Evolutionary conservation across 2,113 vertebrate genomes (phyloP).

Genomic region (Pterophyllum scalare): DNA sequence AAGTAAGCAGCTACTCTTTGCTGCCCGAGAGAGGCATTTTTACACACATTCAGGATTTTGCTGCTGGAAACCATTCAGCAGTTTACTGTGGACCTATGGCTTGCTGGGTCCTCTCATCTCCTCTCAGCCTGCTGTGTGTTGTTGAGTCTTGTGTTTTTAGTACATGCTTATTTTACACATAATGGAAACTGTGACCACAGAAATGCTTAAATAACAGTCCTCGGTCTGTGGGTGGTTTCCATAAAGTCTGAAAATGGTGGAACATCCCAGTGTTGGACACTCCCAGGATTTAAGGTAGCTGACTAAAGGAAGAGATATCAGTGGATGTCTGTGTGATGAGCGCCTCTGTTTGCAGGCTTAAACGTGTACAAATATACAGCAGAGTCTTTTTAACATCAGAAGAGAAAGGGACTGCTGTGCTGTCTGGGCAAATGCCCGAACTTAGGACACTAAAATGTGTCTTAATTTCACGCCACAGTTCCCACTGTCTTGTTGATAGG

Average conservation of each 20-base stretch:
- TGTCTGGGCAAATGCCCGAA: slow-evolving; percentile 59
- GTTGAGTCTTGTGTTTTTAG: slow-evolving; percentile 41
- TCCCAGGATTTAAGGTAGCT: slow-evolving; percentile 70
- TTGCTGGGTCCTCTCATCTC: slow-evolving; percentile 33
- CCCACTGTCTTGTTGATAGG: slow-evolving; percentile 52
- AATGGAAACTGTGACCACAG: slow-evolving; percentile 66
- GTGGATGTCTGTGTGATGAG: slow-evolving; percentile 2
- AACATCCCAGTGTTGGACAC: slow-evolving; percentile 47
- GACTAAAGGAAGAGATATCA: slow-evolving; percentile 58
- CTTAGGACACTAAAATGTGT: slow-evolving; percentile 49
- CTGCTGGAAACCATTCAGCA: slow-evolving; percentile 24
- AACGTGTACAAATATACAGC: slow-evolving; percentile 33
- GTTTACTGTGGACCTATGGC: slow-evolving; percentile 16
- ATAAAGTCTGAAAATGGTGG: slow-evolving; percentile 68
- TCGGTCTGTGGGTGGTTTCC: slow-evolving; percentile 72
- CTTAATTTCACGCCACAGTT: slow-evolving; percentile 45
- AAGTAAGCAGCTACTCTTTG: not conserved
- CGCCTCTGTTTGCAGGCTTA: slow-evolving; percentile 12
- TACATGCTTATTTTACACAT: slow-evolving; percentile 60
- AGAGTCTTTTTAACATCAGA: slow-evolving; percentile 33
- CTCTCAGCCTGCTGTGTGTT: slow-evolving; percentile 13
- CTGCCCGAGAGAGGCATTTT: not conserved
- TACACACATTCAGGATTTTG: not conserved
- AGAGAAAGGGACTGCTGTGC: slow-evolving; percentile 63
- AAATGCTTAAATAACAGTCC: slow-evolving; percentile 74